Evolutionary conservation across 2,888 invertebrate genomes (phyloP), one percentile per base, ranked within the genome.

Genomic region (Pristionchus entomophagus): DNA sequence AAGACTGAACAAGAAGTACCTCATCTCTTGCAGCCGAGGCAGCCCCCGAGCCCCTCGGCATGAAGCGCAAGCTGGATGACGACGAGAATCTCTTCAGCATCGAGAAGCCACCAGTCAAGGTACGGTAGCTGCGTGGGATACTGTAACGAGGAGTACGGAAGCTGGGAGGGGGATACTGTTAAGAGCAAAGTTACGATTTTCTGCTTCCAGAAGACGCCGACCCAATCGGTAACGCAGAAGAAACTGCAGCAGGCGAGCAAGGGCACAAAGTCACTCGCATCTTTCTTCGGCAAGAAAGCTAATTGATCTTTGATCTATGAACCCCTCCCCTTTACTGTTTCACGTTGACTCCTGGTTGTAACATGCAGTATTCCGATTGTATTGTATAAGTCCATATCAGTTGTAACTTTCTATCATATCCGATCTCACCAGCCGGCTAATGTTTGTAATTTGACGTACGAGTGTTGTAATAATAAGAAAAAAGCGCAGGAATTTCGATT

Each of bases 191-290:
- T n/a, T n/a, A n/a, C n/a, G n/a, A n/a, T n/a, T n/a, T n/a, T n/a
- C n/a, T 65, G 10, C 51, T 82, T 87, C 8, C 62, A 88, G 87
- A 89, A 89, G 62, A 49, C 78, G 69, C 88, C 35, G 17, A 87
- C 84, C 49, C 89, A 90, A 65, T 88, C 90, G 26, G 86, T 87
- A 10, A 87, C 89, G 22, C 85, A 88, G 86, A 91, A 91, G 88
- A 89, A 89, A 59, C 83, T 91, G 81, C 87, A 89, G 73, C 87
- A 88, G 32, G 91, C 91, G 19, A 90, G 91, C 65, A 91, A 91
- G 86, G 91, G 91, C 56, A 91, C 91, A 32, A 91, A 89, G 77
- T 88, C 87, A 65, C 89, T 91, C 53, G 86, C 87, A 59, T 86
- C 87, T 49, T 91, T 91, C 86, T 91, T 91, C 86, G 82, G 49